Percentiles rank a stretch among this genome's conserved stretches.
Conservation (phyloP, 2,888 invertebrate species). For the Eupithecia pulchellata region DNA sequence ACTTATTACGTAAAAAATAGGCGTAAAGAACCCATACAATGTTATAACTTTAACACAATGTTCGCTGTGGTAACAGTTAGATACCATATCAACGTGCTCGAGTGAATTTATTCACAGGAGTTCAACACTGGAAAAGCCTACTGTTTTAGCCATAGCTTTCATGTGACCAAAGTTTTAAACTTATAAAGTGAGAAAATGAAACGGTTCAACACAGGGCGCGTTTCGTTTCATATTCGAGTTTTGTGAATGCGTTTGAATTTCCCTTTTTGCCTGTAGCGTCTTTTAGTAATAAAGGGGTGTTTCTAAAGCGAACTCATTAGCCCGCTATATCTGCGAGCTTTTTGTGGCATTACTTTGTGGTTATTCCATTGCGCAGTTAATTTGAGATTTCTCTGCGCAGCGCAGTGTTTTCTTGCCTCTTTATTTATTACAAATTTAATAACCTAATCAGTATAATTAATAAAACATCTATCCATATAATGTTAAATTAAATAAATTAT, state of each 20-base stretch:
- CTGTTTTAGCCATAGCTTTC: background rate
- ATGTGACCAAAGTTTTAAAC: background rate
- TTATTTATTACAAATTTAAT: background rate
- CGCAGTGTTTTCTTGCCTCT: background rate
- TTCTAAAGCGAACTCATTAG: background rate
- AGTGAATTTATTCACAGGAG: background rate
- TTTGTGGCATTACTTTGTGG: background rate
- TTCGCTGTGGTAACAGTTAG: background rate
- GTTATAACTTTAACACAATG: background rate
- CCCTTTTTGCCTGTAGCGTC: background rate
- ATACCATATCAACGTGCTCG: background rate
- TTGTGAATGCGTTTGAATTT: background rate
- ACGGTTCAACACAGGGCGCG: background rate
- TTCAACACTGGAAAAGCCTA: background rate
- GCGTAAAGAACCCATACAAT: background rate
- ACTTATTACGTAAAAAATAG: no score
- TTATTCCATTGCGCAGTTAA: conserved; percentile 12
- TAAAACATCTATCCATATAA: no score
- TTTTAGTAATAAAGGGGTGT: background rate
- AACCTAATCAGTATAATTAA: background rate
- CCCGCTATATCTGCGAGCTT: background rate
- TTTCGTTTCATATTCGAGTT: background rate
- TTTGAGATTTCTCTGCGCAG: conserved; percentile 1
- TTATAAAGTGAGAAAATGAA: background rate
- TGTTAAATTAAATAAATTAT: no score